Evolutionary conservation across 2,797 vertebrate genomes (phyloP).

Genomic region (Xerus rutilus): DNA sequence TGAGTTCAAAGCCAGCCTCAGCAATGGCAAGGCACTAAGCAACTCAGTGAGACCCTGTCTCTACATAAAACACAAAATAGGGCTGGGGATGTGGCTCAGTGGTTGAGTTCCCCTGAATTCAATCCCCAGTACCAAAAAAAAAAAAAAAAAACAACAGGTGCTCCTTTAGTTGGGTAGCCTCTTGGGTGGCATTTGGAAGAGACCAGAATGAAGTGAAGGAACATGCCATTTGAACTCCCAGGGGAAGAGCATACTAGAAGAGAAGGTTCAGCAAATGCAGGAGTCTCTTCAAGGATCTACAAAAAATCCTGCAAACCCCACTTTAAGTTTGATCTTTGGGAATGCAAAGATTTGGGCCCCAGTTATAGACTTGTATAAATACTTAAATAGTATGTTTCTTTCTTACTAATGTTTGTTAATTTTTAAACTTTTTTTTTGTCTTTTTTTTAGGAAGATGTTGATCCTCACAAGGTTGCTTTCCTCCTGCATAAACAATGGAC

Average conservation of each 20-base stretch:
- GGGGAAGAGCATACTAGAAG: not conserved
- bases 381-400: not conserved
- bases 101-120: too few relatives aligned
- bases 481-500: conserved; percentile 93
- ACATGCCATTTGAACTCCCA: not conserved
- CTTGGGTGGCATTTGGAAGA: not conserved
- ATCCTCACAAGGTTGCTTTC: conserved; percentile 87
- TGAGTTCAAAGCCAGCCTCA: too few relatives aligned
- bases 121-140: too few relatives aligned
- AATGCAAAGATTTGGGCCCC: not conserved
- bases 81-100: too few relatives aligned
- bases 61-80: too few relatives aligned
- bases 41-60: too few relatives aligned
- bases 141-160: not conserved
- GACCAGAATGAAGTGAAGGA: not conserved
- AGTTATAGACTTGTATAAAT: not conserved
- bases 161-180: not conserved
- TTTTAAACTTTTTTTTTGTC: conserved; percentile 51
- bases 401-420: conserved; percentile 39
- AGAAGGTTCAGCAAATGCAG: not conserved
- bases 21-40: too few relatives aligned
- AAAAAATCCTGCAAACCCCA: not conserved
- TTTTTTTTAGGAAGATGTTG: conserved; percentile 87
- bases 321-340: not conserved
- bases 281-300: not conserved